These are phyloP conservation scores for Eptatretus burgeri DNA, from an alignment of 2,113 vertebrate species.

Conservation along the genomic window DNA sequence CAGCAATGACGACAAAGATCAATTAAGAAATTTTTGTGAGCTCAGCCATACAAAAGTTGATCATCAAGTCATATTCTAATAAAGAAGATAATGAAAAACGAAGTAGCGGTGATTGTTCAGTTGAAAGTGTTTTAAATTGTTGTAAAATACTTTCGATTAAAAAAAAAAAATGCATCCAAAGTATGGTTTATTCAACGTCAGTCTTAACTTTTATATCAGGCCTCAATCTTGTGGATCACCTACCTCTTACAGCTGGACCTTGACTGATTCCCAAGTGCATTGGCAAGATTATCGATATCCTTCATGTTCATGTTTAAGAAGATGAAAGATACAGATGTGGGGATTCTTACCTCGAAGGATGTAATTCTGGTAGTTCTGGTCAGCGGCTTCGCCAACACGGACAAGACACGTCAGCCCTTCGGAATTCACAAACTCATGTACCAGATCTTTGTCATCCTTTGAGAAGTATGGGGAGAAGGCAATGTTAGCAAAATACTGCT, in stretches of 20 bases:
- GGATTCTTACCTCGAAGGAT: conserved; percentile 58
- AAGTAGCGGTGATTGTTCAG: not conserved
- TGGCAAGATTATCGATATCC: no score
- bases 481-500: no score
- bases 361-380: conserved; percentile 98
- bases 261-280: no score
- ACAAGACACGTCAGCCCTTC: conserved; percentile 81
- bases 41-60: no score
- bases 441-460: conserved; percentile 94
- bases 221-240: no score
- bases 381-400: conserved; percentile 76
- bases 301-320: not conserved
- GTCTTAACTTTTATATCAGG: not conserved
- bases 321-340: not conserved
- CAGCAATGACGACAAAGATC: not conserved
- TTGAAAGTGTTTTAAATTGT: not conserved
- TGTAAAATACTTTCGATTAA: not conserved
- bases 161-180: no score
- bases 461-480: no score
- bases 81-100: not conserved
- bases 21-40: no score
- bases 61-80: no score
- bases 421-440: conserved; percentile 76
- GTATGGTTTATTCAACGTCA: not conserved
- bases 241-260: no score